Conservation (phyloP, 2,113 vertebrate genomes). For the Arothron firmamentum region DNA sequence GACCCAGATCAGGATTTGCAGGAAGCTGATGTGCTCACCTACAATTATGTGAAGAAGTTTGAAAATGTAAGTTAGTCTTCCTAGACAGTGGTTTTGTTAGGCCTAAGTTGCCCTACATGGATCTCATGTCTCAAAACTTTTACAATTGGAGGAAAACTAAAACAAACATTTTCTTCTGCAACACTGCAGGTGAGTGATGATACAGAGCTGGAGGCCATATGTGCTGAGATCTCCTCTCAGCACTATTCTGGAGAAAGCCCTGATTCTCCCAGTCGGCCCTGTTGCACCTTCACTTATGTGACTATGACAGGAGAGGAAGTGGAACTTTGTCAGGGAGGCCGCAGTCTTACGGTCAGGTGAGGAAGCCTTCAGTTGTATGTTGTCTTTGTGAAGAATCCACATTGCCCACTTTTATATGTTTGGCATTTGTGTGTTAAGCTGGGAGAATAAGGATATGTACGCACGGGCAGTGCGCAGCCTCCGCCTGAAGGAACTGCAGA, state of each 20-base stretch:
- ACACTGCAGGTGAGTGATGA: constrained; percentile 83
- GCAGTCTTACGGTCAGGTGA: constrained; percentile 85
- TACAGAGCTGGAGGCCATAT: constrained; percentile 87
- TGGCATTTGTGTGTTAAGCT: constrained; percentile 70
- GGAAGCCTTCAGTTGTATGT: background rate
- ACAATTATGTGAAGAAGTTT: constrained; percentile 93
- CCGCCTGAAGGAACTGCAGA: constrained; percentile 89
- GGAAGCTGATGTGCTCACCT: constrained; percentile 92
- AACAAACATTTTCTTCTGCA: background rate
- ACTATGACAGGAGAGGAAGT: constrained; percentile 93
- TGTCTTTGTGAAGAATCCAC: background rate
- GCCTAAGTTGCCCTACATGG: no score
- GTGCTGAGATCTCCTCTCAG: constrained; percentile 92
- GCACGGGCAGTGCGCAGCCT: constrained; percentile 84
- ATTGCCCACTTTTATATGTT: background rate
- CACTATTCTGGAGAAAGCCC: constrained; percentile 89
- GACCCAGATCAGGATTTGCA: constrained; percentile 88
- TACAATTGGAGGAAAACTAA: background rate
- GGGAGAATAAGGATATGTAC: constrained; percentile 95
- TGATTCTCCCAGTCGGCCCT: constrained; percentile 87
- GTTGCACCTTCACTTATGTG: constrained; percentile 92
- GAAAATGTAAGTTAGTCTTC: constrained; percentile 78
- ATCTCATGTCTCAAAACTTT: background rate
- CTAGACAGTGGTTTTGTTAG: background rate
- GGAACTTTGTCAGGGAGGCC: constrained; percentile 88